Evolutionary conservation across 2,113 vertebrate species (phyloP).

Genomic region (Meleagris gallopavo): DNA sequence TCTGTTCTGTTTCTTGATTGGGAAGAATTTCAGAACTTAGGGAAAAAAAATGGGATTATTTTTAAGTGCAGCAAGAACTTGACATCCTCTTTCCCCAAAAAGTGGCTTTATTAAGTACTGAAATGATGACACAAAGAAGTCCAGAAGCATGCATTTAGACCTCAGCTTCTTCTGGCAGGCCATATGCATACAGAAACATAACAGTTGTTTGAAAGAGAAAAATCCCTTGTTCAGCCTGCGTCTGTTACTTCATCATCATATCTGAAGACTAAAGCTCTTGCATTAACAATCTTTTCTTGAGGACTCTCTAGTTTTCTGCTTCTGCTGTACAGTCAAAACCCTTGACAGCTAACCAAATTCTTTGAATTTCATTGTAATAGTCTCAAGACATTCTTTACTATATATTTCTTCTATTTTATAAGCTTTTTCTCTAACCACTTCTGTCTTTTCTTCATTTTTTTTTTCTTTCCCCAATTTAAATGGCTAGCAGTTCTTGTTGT

Average conservation of each 20-base stretch:
- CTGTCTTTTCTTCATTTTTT: neutral
- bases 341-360: neutral
- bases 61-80: neutral
- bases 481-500: neutral
- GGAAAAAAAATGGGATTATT: neutral
- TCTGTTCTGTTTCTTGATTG: neutral
- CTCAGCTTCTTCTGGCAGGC: neutral
- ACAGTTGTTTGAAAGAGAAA: neutral
- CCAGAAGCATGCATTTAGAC: neutral
- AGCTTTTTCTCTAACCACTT: neutral
- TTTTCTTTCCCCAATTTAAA: neutral
- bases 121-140: neutral
- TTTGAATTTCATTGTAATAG: neutral
- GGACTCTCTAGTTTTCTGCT: neutral
- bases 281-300: neutral
- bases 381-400: neutral
- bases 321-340: neutral
- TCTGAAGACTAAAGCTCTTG: neutral
- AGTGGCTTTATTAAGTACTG: neutral
- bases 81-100: neutral
- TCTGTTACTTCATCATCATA: neutral
- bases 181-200: neutral
- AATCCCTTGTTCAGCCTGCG: neutral
- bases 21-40: neutral
- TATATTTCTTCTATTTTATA: neutral